A percentile compares a stretch with the other conserved stretches of the same genome.
Evolutionary conservation across 2,113 vertebrate species (phyloP).

Genomic region (Pungitius pungitius): DNA sequence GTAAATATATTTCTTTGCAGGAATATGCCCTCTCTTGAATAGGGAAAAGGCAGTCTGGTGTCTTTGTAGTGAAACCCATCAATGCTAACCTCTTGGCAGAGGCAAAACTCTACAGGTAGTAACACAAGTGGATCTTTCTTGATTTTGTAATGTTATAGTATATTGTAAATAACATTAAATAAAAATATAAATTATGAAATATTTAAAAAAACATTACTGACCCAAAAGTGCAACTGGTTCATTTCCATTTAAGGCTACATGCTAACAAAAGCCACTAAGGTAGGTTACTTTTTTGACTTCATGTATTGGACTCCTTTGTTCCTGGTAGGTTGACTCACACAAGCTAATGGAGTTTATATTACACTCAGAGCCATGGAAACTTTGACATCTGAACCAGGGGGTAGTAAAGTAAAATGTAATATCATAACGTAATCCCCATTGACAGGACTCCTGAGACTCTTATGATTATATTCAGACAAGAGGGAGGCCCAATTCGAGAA

Average conservation of each 20-base stretch:
- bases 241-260: background rate
- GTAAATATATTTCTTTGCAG: background rate
- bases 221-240: background rate
- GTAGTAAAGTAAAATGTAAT: background rate
- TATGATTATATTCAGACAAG: slow-evolving; percentile 11
- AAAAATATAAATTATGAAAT: background rate
- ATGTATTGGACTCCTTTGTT: slow-evolving; percentile 1
- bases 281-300: background rate
- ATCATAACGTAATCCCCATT: slow-evolving; percentile 9
- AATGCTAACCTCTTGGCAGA: background rate
- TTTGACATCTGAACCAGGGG: background rate
- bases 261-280: background rate
- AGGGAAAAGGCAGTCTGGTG: background rate
- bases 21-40: background rate
- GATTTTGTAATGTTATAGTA: background rate
- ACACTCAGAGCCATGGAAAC: background rate
- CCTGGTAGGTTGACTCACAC: background rate
- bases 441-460: slow-evolving; percentile 17
- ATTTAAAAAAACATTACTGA: background rate
- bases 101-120: background rate
- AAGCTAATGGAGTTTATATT: background rate
- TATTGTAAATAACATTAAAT: background rate
- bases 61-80: background rate
- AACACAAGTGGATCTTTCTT: background rate
- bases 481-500: slow-evolving; percentile 25